phyloP scores from a whole-genome alignment of 2,113 vertebrate genomes.

The Gobiocypris rarus region DNA sequence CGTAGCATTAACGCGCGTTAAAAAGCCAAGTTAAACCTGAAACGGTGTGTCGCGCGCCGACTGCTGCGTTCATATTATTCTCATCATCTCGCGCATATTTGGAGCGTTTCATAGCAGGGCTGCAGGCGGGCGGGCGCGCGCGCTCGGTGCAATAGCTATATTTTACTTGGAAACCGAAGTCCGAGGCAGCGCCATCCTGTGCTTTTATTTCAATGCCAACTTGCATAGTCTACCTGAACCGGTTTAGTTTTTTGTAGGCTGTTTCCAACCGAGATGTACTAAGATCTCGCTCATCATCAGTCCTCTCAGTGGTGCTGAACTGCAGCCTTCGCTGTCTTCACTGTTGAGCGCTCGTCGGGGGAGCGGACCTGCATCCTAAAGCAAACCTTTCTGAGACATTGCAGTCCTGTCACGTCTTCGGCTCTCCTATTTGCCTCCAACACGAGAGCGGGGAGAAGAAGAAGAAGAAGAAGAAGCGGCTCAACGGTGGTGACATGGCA shows the following conservation, averaged over 20 bases:
- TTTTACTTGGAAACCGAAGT: constrained; percentile 23
- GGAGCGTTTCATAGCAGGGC: constrained; percentile 32
- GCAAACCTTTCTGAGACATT: constrained; percentile 85
- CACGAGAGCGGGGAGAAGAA: constrained; percentile 76
- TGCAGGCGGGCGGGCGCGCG: constrained; percentile 13
- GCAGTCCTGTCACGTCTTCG: constrained; percentile 91
- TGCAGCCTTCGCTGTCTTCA: constrained; percentile 82
- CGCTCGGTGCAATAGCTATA: background rate
- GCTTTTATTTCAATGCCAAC: constrained; percentile 11
- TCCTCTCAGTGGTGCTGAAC: constrained; percentile 69
- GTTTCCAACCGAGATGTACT: background rate
- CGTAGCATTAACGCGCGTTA: background rate
- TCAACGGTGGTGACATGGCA: constrained; percentile 77
- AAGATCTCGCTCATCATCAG: constrained; percentile 61
- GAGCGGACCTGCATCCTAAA: constrained; percentile 91
- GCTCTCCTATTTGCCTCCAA: constrained; percentile 75
- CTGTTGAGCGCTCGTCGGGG: constrained; percentile 77
- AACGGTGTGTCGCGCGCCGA: background rate
- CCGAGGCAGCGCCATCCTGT: constrained; percentile 13
- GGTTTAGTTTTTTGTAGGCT: constrained; percentile 6
- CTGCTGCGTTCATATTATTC: constrained; percentile 17
- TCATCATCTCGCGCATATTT: constrained; percentile 37
- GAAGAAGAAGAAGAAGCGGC: constrained; percentile 73
- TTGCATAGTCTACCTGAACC: background rate
- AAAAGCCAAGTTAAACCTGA: background rate